A percentile compares a stretch with the other conserved stretches of the same genome.
Conservation (phyloP, 2,797 vertebrate genomes). For the Betta splendens region DNA sequence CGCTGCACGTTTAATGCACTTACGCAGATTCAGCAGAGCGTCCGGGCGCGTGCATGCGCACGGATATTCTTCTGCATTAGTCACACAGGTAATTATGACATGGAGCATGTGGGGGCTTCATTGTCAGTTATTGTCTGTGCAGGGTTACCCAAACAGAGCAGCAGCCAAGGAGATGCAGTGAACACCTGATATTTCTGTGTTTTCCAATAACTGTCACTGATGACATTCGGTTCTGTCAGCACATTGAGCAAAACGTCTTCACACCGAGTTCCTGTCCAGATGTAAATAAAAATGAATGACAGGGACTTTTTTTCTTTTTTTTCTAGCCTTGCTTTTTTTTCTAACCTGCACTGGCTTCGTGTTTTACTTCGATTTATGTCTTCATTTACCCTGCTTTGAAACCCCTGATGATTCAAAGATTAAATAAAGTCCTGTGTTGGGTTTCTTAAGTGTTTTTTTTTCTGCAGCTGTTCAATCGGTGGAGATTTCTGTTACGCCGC, state of each 20-base stretch:
- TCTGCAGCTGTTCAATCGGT: conserved; percentile 32
- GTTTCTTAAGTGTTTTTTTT: conserved; percentile 53
- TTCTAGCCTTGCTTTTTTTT: conserved; percentile 6
- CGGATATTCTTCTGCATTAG: conserved; percentile 4
- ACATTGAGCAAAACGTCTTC: conserved; percentile 26
- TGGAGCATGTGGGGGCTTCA: conserved; percentile 16
- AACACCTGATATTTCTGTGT: conserved; percentile 54
- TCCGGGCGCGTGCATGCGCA: background rate
- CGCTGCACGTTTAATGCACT: background rate
- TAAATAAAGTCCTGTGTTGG: conserved; percentile 25
- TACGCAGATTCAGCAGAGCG: background rate
- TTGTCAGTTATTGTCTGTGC: conserved; percentile 31
- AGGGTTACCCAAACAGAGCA: conserved; percentile 65
- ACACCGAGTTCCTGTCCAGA: conserved; percentile 15
- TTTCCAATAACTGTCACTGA: conserved; percentile 61
- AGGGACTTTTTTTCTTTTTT: background rate
- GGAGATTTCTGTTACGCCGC: conserved; percentile 38
- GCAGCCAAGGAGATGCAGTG: conserved; percentile 59
- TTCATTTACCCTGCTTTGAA: conserved; percentile 7
- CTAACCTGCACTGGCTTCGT: background rate
- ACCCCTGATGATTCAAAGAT: conserved; percentile 19
- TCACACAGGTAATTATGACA: background rate
- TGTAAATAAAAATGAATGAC: conserved; percentile 8
- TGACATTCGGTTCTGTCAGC: conserved; percentile 37
- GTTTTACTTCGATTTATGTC: conserved; percentile 1